A percentile compares a stretch with the other conserved stretches of the same genome.
phyloP scores from a whole-genome alignment of 2,797 vertebrate genomes.

The Cossypha heuglini region DNA sequence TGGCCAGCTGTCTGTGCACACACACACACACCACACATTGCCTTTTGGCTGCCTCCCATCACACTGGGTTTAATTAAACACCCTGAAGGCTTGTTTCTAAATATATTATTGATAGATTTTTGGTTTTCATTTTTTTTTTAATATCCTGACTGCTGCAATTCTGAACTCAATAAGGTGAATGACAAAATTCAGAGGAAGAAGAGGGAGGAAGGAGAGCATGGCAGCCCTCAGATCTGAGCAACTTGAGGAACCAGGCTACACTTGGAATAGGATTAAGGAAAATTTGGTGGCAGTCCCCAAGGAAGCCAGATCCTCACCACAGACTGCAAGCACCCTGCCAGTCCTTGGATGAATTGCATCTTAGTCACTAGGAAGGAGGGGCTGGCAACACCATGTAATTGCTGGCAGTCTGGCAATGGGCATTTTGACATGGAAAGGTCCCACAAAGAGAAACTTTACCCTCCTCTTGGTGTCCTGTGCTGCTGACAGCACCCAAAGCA shows the following conservation, averaged over 20 bases:
- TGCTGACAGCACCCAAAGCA: background rate
- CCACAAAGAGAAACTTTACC: background rate
- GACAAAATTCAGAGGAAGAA: background rate
- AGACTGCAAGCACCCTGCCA: rapidly evolving
- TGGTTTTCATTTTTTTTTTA: background rate
- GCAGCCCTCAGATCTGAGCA: background rate
- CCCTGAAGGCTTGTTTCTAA: background rate
- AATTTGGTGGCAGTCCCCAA: rapidly evolving
- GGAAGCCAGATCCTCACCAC: background rate
- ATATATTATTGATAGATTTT: background rate
- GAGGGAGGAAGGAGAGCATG: background rate
- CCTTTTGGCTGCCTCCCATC: constrained; percentile 8
- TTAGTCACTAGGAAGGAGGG: background rate
- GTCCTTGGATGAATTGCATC: background rate
- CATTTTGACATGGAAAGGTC: background rate
- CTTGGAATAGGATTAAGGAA: background rate
- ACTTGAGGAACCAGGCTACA: background rate
- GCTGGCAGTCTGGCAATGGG: background rate
- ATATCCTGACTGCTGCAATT: background rate
- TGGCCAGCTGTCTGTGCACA: background rate
- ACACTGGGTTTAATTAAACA: background rate
- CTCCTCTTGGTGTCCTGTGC: background rate
- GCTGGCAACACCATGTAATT: background rate
- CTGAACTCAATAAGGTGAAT: background rate
- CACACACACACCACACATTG: background rate